Conservation (phyloP, 2,888 invertebrate genomes). For the Eupithecia dodoneata region DNA sequence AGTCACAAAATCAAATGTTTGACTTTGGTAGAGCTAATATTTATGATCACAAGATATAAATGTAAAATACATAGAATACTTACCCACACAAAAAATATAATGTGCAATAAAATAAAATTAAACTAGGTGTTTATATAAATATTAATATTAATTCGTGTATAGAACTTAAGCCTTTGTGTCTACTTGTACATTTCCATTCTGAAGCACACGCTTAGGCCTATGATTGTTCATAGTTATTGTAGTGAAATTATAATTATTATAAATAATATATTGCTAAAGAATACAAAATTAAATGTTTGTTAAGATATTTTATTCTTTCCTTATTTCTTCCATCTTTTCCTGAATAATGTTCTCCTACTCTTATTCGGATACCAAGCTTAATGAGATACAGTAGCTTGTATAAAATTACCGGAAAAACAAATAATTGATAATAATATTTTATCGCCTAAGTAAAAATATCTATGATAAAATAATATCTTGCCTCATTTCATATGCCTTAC, state of each 20-base stretch:
- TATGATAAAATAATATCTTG: neutral
- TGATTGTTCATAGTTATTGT: conserved; percentile 65
- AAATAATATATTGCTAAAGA: conserved; percentile 84
- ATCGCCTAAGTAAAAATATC: too few species aligned
- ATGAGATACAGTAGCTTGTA: neutral
- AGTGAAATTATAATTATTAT: conserved; percentile 81
- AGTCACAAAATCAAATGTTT: conserved; percentile 23
- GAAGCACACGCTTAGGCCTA: conserved; percentile 59
- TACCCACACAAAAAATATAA: conserved; percentile 44
- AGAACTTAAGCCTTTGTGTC: conserved; percentile 47
- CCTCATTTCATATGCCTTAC: neutral
- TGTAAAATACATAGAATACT: conserved; percentile 6
- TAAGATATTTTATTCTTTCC: conserved; percentile 61
- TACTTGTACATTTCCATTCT: conserved; percentile 57
- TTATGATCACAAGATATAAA: conserved; percentile 3
- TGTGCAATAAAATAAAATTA: conserved; percentile 78
- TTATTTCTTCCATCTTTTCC: neutral
- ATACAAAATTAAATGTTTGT: conserved; percentile 83
- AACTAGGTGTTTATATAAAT: conserved; percentile 59
- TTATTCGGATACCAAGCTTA: neutral
- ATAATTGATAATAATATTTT: neutral
- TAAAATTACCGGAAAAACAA: neutral
- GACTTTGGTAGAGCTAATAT: conserved; percentile 37
- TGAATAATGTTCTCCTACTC: neutral
- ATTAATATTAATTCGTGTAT: conserved; percentile 6